Percentiles rank a stretch among this genome's conserved stretches.
phyloP scores from a whole-genome alignment of 64 coral and sea anemone species.

The Astreopora myriophthalma region DNA sequence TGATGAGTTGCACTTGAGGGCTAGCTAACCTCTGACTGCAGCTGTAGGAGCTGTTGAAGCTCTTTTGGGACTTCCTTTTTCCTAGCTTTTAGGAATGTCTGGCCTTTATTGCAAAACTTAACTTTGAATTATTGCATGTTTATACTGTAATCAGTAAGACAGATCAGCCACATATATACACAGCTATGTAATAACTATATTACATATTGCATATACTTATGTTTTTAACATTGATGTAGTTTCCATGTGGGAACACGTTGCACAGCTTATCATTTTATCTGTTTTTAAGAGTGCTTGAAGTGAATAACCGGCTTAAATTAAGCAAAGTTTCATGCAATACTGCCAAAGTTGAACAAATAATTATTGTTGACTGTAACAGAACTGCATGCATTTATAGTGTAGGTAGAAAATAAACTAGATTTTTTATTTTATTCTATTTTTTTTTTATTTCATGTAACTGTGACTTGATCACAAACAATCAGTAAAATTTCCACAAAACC shows the following conservation, averaged over 20 bases:
- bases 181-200: constrained; percentile 10
- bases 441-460: no score
- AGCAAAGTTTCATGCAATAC: constrained; percentile 1
- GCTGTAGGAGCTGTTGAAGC: no score
- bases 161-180: neutral
- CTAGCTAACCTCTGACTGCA: no score
- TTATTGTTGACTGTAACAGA: neutral
- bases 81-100: no score
- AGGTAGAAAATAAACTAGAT: neutral
- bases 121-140: neutral
- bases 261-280: constrained; percentile 7
- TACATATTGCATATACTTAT: constrained; percentile 23
- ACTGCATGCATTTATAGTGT: neutral
- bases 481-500: neutral
- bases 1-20: no score
- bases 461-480: neutral
- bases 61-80: no score
- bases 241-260: constrained; percentile 14
- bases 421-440: no score
- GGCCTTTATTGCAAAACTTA: no score
- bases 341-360: neutral
- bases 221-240: constrained; percentile 55
- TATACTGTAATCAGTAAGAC: constrained; percentile 2
- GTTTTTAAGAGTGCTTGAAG: neutral
- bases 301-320: constrained; percentile 50